Evolutionary conservation across 2,888 invertebrate species (phyloP), one percentile per base, ranked within the genome.

Genomic region (Drosophila longiperda): DNA sequence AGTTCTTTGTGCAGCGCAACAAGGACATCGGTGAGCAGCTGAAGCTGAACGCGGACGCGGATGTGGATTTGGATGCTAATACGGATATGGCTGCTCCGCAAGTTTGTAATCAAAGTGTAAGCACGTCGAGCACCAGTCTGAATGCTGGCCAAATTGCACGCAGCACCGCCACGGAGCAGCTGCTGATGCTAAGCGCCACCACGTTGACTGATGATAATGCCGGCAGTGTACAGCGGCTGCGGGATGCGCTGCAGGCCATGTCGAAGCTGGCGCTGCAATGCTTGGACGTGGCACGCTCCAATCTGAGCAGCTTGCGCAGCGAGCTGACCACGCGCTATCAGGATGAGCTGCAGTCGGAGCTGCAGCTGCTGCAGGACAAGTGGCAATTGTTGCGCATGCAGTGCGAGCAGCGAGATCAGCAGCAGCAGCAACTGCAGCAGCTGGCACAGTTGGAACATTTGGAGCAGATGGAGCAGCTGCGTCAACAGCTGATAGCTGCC

Each of bases 1-100:
- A 96, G 89, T 96, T 97, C 92, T 97, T 97, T 91, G 93, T 94
- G 55, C 95, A 95, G 54, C 95, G 94, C 33, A 78, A 55, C 60
- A 73, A 34, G 73, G 20, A 40, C 20, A 15, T 32, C 23, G 71
- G 38, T 79, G 75, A 33, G 5, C 17, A 12, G 29, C 34, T 12
- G 20, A 29, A 55, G n/a, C 55, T 36, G n/a, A 15, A 9, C 1
- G 26, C 42, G 50, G 58, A 45, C 5, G 36, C 4, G 38, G 52
- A 29, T 32, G 20, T 11, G 36, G 52, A 29, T 36, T 17, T 12
- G 42, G 50, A 54, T 45, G 9, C 15, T 12, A 7, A 26, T 9
- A 15, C 40, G 9, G 29, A 40, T 20, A 29, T 29, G 29, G 12
- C 55, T 38, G 29, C 29, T 11, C n/a, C n/a, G 17, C 17, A 15